Evolutionary conservation across 2,888 invertebrate genomes (phyloP).

Genomic region (Smittia sp.): DNA sequence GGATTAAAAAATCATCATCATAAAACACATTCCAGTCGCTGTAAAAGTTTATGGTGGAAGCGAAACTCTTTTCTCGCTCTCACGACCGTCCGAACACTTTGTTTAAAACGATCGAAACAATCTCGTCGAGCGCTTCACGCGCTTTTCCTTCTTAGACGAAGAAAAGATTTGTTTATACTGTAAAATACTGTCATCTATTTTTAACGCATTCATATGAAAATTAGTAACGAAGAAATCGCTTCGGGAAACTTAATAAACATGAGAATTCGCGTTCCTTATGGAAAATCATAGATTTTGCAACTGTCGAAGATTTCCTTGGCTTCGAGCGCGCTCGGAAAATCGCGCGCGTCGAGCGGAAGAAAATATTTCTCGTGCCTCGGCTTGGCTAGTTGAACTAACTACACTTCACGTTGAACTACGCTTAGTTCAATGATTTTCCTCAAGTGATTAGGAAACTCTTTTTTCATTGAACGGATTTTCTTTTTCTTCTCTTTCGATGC

Average conservation of each 20-base stretch:
- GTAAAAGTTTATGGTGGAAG: conserved; percentile 17
- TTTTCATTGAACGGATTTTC: not conserved
- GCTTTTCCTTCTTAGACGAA: conserved; percentile 26
- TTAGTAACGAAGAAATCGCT: conserved; percentile 26
- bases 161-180: conserved; percentile 35
- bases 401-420: not conserved
- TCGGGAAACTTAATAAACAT: conserved; percentile 24
- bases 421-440: conserved; percentile 6
- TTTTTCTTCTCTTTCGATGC: not conserved
- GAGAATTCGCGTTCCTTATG: conserved; percentile 13
- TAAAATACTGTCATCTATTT: conserved; percentile 42
- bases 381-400: not conserved
- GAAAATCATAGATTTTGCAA: conserved; percentile 20
- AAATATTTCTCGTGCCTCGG: not conserved
- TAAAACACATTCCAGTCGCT: conserved; percentile 23
- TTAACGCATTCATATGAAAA: conserved; percentile 41
- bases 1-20: conserved; percentile 22
- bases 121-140: conserved; percentile 24
- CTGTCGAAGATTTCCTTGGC: not conserved
- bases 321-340: not conserved
- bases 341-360: not conserved
- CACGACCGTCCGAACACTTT: not conserved
- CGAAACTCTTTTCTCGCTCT: not conserved
- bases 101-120: conserved; percentile 19
- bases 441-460: conserved; percentile 30